These are phyloP conservation scores for Drosophila parthenogenetica DNA, from an alignment of 2,888 invertebrate species.

Conservation along the genomic window DNA sequence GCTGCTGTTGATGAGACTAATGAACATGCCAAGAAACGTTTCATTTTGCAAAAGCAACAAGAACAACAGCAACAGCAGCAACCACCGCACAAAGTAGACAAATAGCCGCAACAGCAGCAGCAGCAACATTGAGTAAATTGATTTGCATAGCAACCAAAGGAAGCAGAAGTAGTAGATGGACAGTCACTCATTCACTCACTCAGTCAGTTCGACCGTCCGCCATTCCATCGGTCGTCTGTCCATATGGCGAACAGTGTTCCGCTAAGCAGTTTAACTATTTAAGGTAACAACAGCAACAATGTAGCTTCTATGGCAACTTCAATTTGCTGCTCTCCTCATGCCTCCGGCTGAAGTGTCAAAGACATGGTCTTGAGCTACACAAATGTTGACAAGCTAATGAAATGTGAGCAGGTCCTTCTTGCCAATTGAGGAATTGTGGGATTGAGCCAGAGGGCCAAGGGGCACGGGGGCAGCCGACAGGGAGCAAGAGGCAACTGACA, in stretches of 20 bases:
- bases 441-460: background rate
- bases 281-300: slow-evolving; percentile 65
- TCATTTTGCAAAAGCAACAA: slow-evolving; percentile 29
- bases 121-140: slow-evolving; percentile 57
- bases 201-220: slow-evolving; percentile 16
- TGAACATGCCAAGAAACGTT: slow-evolving; percentile 61
- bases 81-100: slow-evolving; percentile 48
- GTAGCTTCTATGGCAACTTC: slow-evolving; percentile 68
- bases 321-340: slow-evolving; percentile 49
- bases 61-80: slow-evolving; percentile 15
- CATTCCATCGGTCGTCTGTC: background rate
- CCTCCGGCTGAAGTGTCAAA: slow-evolving; percentile 79
- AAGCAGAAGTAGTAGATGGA: slow-evolving; percentile 4
- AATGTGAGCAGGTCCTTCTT: slow-evolving; percentile 70
- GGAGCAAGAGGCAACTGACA: slow-evolving; percentile 1
- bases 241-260: slow-evolving; percentile 43
- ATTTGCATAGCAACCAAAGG: slow-evolving; percentile 75
- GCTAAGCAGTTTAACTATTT: slow-evolving; percentile 81
- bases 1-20: slow-evolving; percentile 61
- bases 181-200: slow-evolving; percentile 23
- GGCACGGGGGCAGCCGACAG: background rate
- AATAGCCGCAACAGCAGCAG: slow-evolving; percentile 48
- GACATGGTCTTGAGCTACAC: slow-evolving; percentile 69
- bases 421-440: slow-evolving; percentile 33
- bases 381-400: slow-evolving; percentile 81